Evolutionary conservation across 2,888 invertebrate species (phyloP), one percentile per base, ranked within the genome.

Genomic region (Thecophora atra): DNA sequence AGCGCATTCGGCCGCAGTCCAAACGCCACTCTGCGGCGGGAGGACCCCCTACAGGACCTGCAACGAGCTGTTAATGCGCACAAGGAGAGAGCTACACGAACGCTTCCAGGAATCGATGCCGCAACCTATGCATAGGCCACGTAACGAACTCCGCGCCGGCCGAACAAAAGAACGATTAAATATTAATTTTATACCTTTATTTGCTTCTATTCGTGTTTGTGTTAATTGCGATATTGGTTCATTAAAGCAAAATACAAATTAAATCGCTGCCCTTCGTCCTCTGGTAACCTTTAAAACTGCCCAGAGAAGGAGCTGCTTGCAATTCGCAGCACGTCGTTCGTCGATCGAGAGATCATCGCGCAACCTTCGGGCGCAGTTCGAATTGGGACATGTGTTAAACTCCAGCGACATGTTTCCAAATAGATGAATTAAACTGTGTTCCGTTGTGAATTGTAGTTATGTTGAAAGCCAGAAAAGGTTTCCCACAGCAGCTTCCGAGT

Each of bases 51-150:
- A 79, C 80, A 77, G 83, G 78, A 82, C 79, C 81, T 81, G 73
- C 82, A 84, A 84, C 82, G 84, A 81, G 83, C 83, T 83, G 83
- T 82, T 84, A 83, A 83, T 83, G 83, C 52, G 63, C 24, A 17
- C 70, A n/a, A 62, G 62, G 30, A 62, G 15, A 63, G 51, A 63
- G 51, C 62, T 70, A n/a, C 8, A 37, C 52, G 62, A 21, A 19
- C 28, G 17, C 30, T 70, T 70, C 70, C 70, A 63, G 62, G 70
- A 70, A 70, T 58, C 58, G 58, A 17, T 28, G 24, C 15, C 24
- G 8, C 3, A 58, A 15, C 26, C 28, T 19, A 21, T 56, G 13
- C 58, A 17, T 13, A 15, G 26, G 6, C 28, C 17, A 3, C 11
- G 8, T 24, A 28, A 58, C 13, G 58, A 24, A 58, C 26, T 15